Evolutionary conservation across 2,113 vertebrate species (phyloP).

Genomic region (Penelope pileata): DNA sequence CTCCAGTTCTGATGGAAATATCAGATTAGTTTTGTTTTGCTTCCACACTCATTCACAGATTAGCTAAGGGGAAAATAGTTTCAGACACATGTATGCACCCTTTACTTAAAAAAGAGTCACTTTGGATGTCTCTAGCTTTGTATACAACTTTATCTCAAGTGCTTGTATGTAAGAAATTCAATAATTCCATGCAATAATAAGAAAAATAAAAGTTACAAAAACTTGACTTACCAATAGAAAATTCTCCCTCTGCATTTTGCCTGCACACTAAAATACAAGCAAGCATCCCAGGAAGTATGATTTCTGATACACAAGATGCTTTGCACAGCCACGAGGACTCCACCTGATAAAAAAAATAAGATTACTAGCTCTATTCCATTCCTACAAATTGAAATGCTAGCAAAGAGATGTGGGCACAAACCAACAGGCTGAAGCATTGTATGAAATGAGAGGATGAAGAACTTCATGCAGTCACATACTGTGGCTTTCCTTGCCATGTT

Average conservation of each 20-base stretch:
- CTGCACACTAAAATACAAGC: neutral
- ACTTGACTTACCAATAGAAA: neutral
- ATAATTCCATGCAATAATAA: neutral
- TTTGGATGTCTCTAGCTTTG: neutral
- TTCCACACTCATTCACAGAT: neutral
- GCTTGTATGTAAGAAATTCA: neutral
- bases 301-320: neutral
- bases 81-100: neutral
- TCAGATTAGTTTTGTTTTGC: fast-evolving
- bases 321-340: neutral
- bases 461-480: fast-evolving
- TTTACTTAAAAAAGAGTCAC: neutral
- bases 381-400: neutral
- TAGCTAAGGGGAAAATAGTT: neutral
- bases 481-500: neutral
- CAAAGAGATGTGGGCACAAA: neutral
- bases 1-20: neutral
- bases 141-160: neutral
- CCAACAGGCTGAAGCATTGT: neutral
- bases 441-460: neutral
- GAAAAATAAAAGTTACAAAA: neutral
- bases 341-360: neutral
- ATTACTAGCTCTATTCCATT: neutral
- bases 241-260: neutral
- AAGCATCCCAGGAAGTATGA: neutral